These are phyloP conservation scores for Melanotaenia trifasciata DNA, from an alignment of 2,797 vertebrate genomes.

Conservation along the genomic window DNA sequence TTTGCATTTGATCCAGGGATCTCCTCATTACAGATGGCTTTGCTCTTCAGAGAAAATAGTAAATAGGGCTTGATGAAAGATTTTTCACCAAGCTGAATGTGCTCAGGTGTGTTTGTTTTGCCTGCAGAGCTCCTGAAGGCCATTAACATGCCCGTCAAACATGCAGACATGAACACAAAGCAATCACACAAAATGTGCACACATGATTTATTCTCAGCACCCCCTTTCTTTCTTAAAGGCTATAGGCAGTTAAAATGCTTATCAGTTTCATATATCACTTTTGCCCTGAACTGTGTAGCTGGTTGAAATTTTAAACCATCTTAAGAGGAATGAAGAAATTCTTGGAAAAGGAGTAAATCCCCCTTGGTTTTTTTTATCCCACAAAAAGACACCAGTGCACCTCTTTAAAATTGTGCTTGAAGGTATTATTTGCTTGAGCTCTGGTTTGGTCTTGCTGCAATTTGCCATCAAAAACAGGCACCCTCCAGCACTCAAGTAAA, in stretches of 20 bases:
- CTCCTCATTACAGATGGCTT: conserved; percentile 48
- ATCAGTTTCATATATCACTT: conserved; percentile 39
- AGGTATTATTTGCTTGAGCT: conserved; percentile 30
- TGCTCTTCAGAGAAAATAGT: conserved; percentile 23
- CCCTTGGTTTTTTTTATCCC: background rate
- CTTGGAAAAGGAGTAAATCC: conserved; percentile 24
- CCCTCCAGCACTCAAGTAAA: conserved; percentile 27
- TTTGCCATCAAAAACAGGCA: conserved; percentile 21
- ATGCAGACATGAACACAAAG: conserved; percentile 27
- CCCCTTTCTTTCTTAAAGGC: background rate
- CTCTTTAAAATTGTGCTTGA: conserved; percentile 10
- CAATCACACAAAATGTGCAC: conserved; percentile 23
- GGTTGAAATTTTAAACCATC: conserved; percentile 20
- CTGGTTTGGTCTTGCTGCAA: conserved; percentile 12
- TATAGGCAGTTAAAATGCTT: conserved; percentile 13
- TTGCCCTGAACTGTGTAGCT: conserved; percentile 21
- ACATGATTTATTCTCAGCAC: conserved; percentile 27
- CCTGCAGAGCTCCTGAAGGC: conserved; percentile 45
- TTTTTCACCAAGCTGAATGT: conserved; percentile 39
- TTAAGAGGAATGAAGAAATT: conserved; percentile 3
- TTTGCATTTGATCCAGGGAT: conserved; percentile 64
- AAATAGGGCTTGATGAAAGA: conserved; percentile 57
- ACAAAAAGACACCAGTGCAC: conserved; percentile 13
- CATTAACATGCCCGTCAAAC: conserved; percentile 29
- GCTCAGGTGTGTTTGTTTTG: conserved; percentile 71